These are phyloP conservation scores for Gastrophryne carolinensis DNA, from an alignment of 2,797 vertebrate genomes.

Conservation along the genomic window DNA sequence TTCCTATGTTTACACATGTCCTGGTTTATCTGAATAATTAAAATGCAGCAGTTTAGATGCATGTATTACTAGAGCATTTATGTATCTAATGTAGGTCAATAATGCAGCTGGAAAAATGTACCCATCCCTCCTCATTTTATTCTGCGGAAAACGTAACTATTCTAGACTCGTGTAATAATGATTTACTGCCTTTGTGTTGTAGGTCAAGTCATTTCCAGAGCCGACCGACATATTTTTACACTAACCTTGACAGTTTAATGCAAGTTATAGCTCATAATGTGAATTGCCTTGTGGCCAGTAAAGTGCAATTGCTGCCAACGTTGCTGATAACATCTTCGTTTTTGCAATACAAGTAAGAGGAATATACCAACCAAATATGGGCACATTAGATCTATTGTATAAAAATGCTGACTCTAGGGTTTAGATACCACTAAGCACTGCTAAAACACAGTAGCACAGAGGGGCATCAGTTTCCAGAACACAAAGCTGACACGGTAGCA, in stretches of 20 bases:
- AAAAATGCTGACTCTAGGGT: too few relatives aligned
- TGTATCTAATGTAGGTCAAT: not conserved
- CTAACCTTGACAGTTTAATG: conserved; percentile 11
- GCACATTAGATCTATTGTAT: too few relatives aligned
- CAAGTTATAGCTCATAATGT: conserved; percentile 13
- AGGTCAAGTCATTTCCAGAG: conserved; percentile 3
- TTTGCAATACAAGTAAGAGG: too few relatives aligned
- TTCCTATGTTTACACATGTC: not conserved
- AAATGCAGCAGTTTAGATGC: not conserved
- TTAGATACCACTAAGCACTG: too few relatives aligned
- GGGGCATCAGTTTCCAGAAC: too few relatives aligned
- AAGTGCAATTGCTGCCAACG: not conserved
- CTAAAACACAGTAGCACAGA: too few relatives aligned
- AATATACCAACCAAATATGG: too few relatives aligned
- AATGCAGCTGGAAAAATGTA: not conserved
- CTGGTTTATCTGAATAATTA: not conserved
- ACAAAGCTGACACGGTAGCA: too few relatives aligned
- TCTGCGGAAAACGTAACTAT: not conserved
- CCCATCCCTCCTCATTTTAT: not conserved
- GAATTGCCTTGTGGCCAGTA: not conserved
- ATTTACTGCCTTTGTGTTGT: conserved; percentile 3
- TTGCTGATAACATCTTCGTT: conserved; percentile 2
- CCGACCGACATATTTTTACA: not conserved
- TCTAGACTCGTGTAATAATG: not conserved
- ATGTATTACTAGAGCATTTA: not conserved